phyloP scores from a whole-genome alignment of 2,113 vertebrate genomes.

The Phrynosoma blainvillii region DNA sequence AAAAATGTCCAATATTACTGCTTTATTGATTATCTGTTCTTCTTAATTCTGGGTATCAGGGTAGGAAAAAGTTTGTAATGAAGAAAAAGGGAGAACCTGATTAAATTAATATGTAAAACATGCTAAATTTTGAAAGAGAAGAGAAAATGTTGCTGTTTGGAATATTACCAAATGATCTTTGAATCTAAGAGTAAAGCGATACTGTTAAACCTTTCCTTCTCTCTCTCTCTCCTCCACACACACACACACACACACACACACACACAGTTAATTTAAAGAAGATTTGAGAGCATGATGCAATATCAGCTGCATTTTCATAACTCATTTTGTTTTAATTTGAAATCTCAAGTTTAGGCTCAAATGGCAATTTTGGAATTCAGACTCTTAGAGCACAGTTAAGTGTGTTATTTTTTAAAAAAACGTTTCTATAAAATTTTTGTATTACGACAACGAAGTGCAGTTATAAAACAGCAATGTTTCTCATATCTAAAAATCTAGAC shows the following conservation, averaged over 20 bases:
- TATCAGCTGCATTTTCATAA: constrained; percentile 91
- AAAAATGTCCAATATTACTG: neutral
- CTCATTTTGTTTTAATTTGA: constrained; percentile 88
- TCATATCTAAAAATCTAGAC: constrained; percentile 12
- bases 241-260: constrained; percentile 46
- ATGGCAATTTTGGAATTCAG: constrained; percentile 80
- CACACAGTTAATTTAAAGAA: constrained; percentile 89
- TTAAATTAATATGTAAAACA: constrained; percentile 49
- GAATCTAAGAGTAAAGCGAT: constrained; percentile 68
- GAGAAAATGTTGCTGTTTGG: constrained; percentile 52
- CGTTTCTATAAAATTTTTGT: constrained; percentile 36
- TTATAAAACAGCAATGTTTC: constrained; percentile 22
- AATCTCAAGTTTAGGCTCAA: constrained; percentile 84
- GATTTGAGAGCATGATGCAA: constrained; percentile 89
- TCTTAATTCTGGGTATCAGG: constrained; percentile 12
- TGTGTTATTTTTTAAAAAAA: constrained; percentile 14
- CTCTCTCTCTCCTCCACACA: constrained; percentile 38
- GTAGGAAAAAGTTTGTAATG: constrained; percentile 39
- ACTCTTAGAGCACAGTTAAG: constrained; percentile 53
- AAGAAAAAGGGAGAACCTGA: neutral
- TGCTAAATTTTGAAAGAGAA: constrained; percentile 49
- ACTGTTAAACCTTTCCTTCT: constrained; percentile 67
- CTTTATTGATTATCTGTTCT: neutral
- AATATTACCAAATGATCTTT: constrained; percentile 65
- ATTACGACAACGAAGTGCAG: constrained; percentile 16